Percentiles rank a stretch among this genome's conserved stretches.
These are phyloP conservation scores for Lymantria dispar DNA, from an alignment of 2,888 invertebrate genomes.

Conservation along the genomic window DNA sequence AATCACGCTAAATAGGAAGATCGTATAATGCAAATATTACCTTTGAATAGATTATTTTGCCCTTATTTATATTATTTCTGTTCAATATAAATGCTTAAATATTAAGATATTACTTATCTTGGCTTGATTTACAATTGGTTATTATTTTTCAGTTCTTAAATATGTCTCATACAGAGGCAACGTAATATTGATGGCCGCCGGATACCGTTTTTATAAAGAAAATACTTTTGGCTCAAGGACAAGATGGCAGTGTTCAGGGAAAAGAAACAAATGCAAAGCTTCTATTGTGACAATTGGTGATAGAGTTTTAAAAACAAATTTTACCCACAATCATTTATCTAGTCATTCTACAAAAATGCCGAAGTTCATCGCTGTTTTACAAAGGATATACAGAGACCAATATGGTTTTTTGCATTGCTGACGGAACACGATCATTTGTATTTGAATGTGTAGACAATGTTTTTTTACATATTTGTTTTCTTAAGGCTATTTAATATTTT, in stretches of 20 bases:
- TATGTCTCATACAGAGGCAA: slow-evolving; percentile 14
- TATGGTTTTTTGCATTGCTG: background rate
- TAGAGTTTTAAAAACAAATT: slow-evolving; percentile 3
- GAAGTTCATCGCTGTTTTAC: background rate
- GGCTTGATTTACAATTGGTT: background rate
- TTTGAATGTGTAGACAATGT: too few relatives aligned
- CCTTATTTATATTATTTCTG: too few relatives aligned
- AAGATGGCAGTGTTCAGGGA: slow-evolving; percentile 7
- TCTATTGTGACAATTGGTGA: slow-evolving; percentile 14
- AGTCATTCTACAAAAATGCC: background rate
- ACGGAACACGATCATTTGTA: too few relatives aligned
- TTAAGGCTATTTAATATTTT: too few relatives aligned
- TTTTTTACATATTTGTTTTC: too few relatives aligned
- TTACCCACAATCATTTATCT: slow-evolving; percentile 8
- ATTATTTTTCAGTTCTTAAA: slow-evolving; percentile 12
- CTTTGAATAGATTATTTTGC: too few relatives aligned
- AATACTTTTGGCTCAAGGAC: slow-evolving; percentile 11
- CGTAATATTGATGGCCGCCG: slow-evolving; percentile 29
- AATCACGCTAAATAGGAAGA: too few relatives aligned
- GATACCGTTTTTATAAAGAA: slow-evolving; percentile 44
- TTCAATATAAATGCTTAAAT: too few relatives aligned
- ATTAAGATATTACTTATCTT: too few relatives aligned
- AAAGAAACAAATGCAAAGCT: slow-evolving; percentile 17
- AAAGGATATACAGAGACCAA: background rate
- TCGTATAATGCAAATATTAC: too few relatives aligned